Base-by-base conservation (phyloP, 2,797 vertebrate genomes). In the Brotogeris chrysoptera region DNA sequence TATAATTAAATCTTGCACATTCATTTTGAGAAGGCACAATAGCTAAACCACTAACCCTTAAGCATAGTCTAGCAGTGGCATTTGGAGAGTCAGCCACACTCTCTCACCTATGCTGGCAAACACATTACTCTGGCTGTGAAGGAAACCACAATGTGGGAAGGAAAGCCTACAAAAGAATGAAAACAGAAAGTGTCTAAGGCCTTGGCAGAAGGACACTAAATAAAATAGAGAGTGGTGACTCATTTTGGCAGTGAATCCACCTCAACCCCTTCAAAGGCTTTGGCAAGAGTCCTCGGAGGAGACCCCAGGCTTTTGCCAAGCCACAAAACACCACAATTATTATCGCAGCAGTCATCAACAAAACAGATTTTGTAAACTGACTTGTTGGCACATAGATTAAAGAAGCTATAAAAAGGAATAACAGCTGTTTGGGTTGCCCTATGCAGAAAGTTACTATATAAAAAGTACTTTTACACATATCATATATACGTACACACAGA, bases 181-280 rank as follows among this genome's bases (percentile, higher is more conserved):
- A 98, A 98, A 98, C 97, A 98, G 98, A 98, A 98, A 98, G 98
- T 98, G 98, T 98, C 98, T 98, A 97, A 98, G 98, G 97, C 98
- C 98, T 99, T 99, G 98, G 98, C 98, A 98, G 98, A 98, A 97
- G 97, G 98, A 98, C 98, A 97, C 96, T 97, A 98, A 98, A 97
- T 98, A 98, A 98, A 98, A 98, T 97, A 98, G 98, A 98, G 97
- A 98, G 97, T 97, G 97, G 98, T 98, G 98, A 98, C 98, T 98
- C 98, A 98, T 98, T 98, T 95, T 99, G 98, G 98, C 98, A 98
- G 97, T 97, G 97, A 97, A 98, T 98, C 98, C 97, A 98, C 98
- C 97, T 98, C 98, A 98, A 98, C 97, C 98, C 98, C 98, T 98
- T 98, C 97, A 98, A 98, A 98, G 98, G 96, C 97, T 98, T 98